A percentile compares a stretch with the other conserved stretches of the same genome.
phyloP scores from a whole-genome alignment of 1,140 invertebrate species.

The Drosophila azteca region DNA sequence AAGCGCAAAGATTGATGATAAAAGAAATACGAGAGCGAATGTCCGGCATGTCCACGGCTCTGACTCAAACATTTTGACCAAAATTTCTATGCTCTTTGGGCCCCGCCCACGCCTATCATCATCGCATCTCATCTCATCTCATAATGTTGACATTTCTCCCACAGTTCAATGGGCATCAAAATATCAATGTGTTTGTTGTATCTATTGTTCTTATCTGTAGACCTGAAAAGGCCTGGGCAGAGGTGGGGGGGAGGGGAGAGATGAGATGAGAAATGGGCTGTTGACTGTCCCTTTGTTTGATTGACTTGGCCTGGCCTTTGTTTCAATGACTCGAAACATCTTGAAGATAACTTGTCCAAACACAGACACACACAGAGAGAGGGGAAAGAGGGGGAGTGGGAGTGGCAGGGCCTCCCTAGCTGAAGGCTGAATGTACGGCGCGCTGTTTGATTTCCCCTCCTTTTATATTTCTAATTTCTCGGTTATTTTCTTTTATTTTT shows the following conservation, averaged over 20 bases:
- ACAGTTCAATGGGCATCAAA: conserved; percentile 69
- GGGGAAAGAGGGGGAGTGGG: background rate
- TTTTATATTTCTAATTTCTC: conserved; percentile 59
- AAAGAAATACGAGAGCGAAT: conserved; percentile 23
- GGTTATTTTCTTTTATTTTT: conserved; percentile 39
- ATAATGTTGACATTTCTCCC: conserved; percentile 76
- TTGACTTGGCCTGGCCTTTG: conserved; percentile 73
- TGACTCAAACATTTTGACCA: conserved; percentile 45
- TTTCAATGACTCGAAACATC: conserved; percentile 79
- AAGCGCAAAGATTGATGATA: conserved; percentile 78
- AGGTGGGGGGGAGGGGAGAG: too few species aligned
- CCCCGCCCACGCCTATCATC: conserved; percentile 39
- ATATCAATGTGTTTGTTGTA: conserved; percentile 58
- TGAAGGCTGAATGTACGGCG: conserved; percentile 2
- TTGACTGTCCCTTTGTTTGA: conserved; percentile 69
- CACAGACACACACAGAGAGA: conserved; percentile 17
- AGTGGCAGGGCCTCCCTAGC: background rate
- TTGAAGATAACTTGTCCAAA: conserved; percentile 78
- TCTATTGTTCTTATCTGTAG: conserved; percentile 40
- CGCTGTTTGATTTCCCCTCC: conserved; percentile 57
- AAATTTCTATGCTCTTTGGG: conserved; percentile 12
- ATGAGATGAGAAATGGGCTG: conserved; percentile 46
- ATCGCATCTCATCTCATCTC: conserved; percentile 20
- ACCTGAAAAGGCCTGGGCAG: conserved; percentile 16
- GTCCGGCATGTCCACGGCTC: conserved; percentile 28